Evolutionary conservation across 2,888 invertebrate genomes (phyloP), one percentile per base, ranked within the genome.

Genomic region (Drosophila robusta): DNA sequence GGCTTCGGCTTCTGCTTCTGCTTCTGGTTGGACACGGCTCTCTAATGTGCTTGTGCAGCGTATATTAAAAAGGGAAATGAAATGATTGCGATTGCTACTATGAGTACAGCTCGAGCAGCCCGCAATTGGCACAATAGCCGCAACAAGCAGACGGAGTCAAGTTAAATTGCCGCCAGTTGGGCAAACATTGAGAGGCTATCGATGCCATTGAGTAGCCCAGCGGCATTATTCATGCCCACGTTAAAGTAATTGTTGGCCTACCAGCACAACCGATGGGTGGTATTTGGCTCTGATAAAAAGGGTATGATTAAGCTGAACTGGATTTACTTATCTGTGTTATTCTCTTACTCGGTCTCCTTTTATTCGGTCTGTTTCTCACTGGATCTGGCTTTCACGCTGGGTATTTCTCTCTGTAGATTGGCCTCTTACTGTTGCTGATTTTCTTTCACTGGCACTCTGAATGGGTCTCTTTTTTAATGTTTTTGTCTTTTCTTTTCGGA

Each of bases 31-130:
- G 8, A 47, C 47, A 47, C 41, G 58, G 34, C 24, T 38, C 61
- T 68, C 55, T 87, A 85, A 80, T 84, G 78, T 85, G 87, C 80
- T 87, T 84, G 87, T 84, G 87, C 80, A 87, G 80, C 88, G 84
- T 83, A 86, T 85, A 87, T 87, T 87, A 86, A 87, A 89, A 87
- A 83, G 88, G 86, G 83, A 88, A 87, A 87, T 87, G 88, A 83
- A 89, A 83, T 89, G 88, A 87, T 86, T 89, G 84, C 88, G 75
- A 87, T 80, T 83, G 86, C 75, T 65, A 50, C 75, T 70, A 60
- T 63, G 68, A 57, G 72, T 72, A 68, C 58, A 47, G 47, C 70
- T 66, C 70, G 72, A 62, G n/a, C 50, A 75, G 51, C 38, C 61
- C 56, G 69, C 83, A 85, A 85, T 85, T 87, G 87, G 87, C 86